Evolutionary conservation across 2,888 invertebrate genomes (phyloP).

Genomic region (Euspilapteryx auroguttella): DNA sequence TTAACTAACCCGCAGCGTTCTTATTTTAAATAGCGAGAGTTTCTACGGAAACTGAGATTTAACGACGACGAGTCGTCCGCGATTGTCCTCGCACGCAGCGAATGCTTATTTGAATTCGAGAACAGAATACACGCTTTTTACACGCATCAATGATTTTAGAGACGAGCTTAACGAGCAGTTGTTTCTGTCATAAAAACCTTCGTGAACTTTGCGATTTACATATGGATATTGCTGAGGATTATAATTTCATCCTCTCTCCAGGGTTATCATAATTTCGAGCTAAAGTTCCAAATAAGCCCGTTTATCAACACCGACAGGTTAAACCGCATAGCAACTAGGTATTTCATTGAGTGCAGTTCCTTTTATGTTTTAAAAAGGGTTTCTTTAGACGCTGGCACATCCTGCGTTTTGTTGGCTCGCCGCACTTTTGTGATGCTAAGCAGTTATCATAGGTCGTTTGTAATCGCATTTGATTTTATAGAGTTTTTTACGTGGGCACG

Average conservation of each 20-base stretch:
- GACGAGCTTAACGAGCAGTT: too few relatives aligned
- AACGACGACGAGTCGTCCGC: constrained; percentile 44
- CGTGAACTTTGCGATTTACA: too few relatives aligned
- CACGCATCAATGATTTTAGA: constrained; percentile 12
- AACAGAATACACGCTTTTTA: constrained; percentile 13
- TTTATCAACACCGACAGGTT: constrained; percentile 11
- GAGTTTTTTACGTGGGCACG: constrained; percentile 31
- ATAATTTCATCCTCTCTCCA: too few relatives aligned
- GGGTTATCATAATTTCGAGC: too few relatives aligned
- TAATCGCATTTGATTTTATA: constrained; percentile 31
- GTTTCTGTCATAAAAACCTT: too few relatives aligned
- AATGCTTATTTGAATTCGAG: constrained; percentile 48
- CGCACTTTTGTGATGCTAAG: constrained; percentile 48
- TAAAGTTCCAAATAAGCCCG: too few relatives aligned
- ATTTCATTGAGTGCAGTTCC: constrained; percentile 14
- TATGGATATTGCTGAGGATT: too few relatives aligned
- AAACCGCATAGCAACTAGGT: constrained; percentile 31
- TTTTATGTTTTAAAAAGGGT: constrained; percentile 21
- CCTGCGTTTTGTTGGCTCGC: constrained; percentile 32
- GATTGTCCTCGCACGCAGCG: constrained; percentile 51
- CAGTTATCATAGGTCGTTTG: constrained; percentile 35
- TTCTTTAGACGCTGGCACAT: constrained; percentile 29
- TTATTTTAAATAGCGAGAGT: constrained; percentile 47
- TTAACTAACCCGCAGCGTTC: too few relatives aligned
- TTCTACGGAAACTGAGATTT: constrained; percentile 51